Percentiles rank a stretch among this genome's conserved stretches.
Conservation (phyloP, 1,140 invertebrate genomes). For the Venturia canescens region DNA sequence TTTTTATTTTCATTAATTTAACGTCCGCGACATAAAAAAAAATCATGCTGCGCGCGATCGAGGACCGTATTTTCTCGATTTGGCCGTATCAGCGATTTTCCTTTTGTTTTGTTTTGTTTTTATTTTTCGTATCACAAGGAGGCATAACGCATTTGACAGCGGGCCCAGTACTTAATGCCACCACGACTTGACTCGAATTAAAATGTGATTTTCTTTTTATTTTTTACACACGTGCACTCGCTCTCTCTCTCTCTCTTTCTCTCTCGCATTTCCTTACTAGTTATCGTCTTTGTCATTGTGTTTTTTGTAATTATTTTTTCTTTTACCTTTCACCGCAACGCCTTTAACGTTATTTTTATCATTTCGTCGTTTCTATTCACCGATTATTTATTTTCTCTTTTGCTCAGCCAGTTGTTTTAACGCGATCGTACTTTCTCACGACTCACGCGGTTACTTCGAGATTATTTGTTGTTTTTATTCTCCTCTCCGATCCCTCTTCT, state of each 20-base stretch:
- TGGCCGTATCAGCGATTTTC: conserved; percentile 48
- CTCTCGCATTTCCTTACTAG: conserved; percentile 45
- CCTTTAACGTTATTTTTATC: background rate
- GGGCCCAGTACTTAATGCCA: conserved; percentile 61
- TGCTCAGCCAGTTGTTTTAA: background rate
- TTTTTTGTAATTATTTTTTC: conserved; percentile 47
- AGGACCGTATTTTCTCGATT: conserved; percentile 28
- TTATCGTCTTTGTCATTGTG: conserved; percentile 54
- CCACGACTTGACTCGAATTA: conserved; percentile 61
- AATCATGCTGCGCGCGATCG: conserved; percentile 28
- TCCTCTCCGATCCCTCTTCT: background rate
- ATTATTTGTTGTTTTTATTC: background rate
- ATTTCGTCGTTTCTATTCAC: too few species aligned
- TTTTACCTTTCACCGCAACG: conserved; percentile 16
- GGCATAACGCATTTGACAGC: conserved; percentile 59
- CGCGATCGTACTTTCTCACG: background rate
- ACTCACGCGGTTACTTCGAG: background rate
- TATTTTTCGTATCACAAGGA: conserved; percentile 57
- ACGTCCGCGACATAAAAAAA: conserved; percentile 14
- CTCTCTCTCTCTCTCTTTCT: too few species aligned
- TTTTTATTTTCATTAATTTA: background rate
- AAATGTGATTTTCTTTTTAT: conserved; percentile 50
- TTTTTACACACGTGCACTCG: background rate
- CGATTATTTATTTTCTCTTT: background rate
- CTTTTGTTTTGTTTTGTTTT: conserved; percentile 25